phyloP scores from a whole-genome alignment of 1,140 invertebrate genomes.

The Orchestia grillus region DNA sequence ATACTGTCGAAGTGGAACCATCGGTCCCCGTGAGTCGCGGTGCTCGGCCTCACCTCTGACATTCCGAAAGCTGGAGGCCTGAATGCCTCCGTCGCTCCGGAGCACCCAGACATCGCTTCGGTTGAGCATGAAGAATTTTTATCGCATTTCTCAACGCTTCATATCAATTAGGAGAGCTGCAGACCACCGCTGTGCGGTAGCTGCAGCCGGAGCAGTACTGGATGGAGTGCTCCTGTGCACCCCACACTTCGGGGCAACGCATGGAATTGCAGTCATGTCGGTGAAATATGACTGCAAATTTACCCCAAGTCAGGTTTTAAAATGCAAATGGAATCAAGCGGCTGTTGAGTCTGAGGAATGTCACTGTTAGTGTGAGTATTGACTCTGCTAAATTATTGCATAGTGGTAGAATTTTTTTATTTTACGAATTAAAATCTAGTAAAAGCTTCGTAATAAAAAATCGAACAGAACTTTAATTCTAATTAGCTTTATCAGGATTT shows the following conservation, averaged over 20 bases:
- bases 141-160: slow-evolving; percentile 43
- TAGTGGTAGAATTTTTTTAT: neutral
- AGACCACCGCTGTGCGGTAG: slow-evolving; percentile 21
- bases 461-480: neutral
- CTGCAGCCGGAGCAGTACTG: neutral
- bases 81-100: neutral
- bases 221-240: neutral
- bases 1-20: neutral
- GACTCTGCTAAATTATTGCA: neutral
- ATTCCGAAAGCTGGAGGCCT: neutral
- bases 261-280: neutral
- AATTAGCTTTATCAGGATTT: neutral
- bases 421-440: neutral
- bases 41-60: neutral
- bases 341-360: neutral
- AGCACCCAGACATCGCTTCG: neutral
- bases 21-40: neutral
- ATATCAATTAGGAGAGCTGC: slow-evolving; percentile 19
- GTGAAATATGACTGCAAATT: neutral
- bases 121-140: slow-evolving; percentile 35
- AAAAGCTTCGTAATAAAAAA: too few relatives aligned
- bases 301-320: neutral
- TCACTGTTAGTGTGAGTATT: too few relatives aligned
- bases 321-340: neutral
- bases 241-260: neutral